Base-by-base conservation (phyloP, 1,140 invertebrate genomes). In the Pygmarrhopalites habei region DNA sequence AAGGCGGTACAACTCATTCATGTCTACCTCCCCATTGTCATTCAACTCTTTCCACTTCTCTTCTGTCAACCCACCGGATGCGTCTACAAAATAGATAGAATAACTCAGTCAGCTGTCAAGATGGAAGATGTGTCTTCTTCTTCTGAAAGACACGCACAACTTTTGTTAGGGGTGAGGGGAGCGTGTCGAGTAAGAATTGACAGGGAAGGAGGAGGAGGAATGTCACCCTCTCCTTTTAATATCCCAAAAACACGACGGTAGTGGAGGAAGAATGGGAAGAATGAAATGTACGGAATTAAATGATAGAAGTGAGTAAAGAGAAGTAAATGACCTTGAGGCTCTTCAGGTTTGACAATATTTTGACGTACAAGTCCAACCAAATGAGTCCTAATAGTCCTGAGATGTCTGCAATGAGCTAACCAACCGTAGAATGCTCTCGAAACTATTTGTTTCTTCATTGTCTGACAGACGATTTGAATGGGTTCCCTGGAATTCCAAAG, bases 341-440 rank as follows among this genome's bases (percentile, higher is more conserved):
- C 59, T 7, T 71, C 69, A 15, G 68, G 51, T 17, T 66, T 69
- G 7, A 76, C 62, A n/a, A 75, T 74, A 2, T 58, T 66, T 26
- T 70, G 58, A 74, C 88, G 82, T 0, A 96, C 90, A 12, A 95
- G 78, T n/a, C 89, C 90, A 35, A 89, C 88, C 28, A 97, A 80
- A 77, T 96, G 93, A 0, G 88, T 94, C 39, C 92, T 77, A 0
- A 97, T 90, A 0, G 92, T 96, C 59, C 88, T 87, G 68, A 97
- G 77, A 75, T 96, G 92, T 15, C 92, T 79, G 74, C 91, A 94
- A 74, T 97, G 92, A 10, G 92, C 90, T 47, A 95, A 77, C 93
- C 92, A 97, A 58, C 93, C 93, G 75, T 96, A 95, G 77, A 97
- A 97, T 46, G 94, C 94, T 66, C 93, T 79, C 0, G 92, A 94